A percentile compares a stretch with the other conserved stretches of the same genome.
Evolutionary conservation across 1,140 invertebrate genomes (phyloP).

Genomic region (Pteromalus puparum): DNA sequence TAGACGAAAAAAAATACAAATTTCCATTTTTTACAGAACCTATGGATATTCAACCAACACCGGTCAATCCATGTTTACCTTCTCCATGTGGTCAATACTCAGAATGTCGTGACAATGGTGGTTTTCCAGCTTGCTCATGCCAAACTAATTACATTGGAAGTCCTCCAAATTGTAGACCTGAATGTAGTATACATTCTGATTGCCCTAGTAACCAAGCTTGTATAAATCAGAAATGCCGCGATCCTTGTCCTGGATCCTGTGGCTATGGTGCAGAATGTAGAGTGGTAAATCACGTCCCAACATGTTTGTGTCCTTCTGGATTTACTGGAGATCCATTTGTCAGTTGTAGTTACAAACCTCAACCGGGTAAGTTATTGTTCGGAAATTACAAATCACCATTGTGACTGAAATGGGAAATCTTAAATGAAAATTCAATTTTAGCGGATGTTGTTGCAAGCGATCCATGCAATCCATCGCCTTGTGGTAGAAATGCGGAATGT

Average conservation of each 20-base stretch:
- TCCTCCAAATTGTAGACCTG: conserved; percentile 85
- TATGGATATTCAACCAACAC: conserved; percentile 49
- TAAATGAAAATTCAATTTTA: conserved; percentile 41
- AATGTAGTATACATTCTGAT: conserved; percentile 84
- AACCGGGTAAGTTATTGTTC: conserved; percentile 57
- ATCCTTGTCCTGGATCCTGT: conserved; percentile 86
- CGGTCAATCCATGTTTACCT: conserved; percentile 79
- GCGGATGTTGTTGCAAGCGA: conserved; percentile 70
- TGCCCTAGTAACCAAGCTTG: conserved; percentile 83
- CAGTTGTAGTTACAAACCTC: conserved; percentile 65
- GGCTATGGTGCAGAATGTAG: conserved; percentile 84
- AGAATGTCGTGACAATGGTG: conserved; percentile 82
- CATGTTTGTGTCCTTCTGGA: conserved; percentile 83
- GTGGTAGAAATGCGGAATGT: conserved; percentile 86
- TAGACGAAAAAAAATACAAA: conserved; percentile 76
- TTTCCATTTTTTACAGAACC: conserved; percentile 84
- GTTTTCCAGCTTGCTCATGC: conserved; percentile 86
- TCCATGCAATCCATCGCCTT: conserved; percentile 86
- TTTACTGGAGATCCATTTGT: conserved; percentile 87
- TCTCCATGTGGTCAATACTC: conserved; percentile 89
- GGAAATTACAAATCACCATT: conserved; percentile 39
- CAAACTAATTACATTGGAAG: conserved; percentile 83
- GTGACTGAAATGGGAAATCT: conserved; percentile 58
- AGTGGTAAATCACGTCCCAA: conserved; percentile 83
- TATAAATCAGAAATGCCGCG: conserved; percentile 82